phyloP scores from a whole-genome alignment of 2,797 vertebrate genomes.

The Melanitta fusca region DNA sequence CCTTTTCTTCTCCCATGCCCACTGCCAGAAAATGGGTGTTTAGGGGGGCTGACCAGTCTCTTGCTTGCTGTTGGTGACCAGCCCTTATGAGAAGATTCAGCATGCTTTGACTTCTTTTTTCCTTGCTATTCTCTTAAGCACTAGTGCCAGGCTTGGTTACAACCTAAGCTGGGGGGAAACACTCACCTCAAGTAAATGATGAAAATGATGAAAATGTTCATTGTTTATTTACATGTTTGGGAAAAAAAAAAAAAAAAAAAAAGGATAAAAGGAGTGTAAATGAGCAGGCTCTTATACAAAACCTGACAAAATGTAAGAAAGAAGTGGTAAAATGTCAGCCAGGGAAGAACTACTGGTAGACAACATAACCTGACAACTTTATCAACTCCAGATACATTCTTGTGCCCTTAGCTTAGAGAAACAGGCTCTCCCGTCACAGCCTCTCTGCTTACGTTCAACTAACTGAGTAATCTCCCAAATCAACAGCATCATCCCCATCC shows the following conservation, averaged over 20 bases:
- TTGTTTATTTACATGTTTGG: not conserved
- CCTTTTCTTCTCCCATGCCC: not conserved
- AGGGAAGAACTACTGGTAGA: not conserved
- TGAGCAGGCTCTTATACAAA: not conserved
- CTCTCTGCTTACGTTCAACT: not conserved
- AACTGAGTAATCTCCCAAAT: not conserved
- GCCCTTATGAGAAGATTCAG: not conserved
- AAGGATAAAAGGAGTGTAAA: accelerated
- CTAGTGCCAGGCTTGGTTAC: not conserved
- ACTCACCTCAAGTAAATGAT: not conserved
- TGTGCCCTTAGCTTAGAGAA: not conserved
- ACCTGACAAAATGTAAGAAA: not conserved
- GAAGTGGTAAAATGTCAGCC: not conserved
- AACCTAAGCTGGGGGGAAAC: not conserved
- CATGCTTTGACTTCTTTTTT: accelerated
- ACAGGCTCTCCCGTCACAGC: not conserved
- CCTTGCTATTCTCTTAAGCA: not conserved
- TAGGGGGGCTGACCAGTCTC: not conserved
- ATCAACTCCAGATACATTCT: not conserved
- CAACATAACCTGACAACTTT: not conserved
- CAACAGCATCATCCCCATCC: not conserved
- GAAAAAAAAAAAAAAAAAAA: not conserved
- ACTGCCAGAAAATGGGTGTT: not conserved
- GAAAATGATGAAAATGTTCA: not conserved
- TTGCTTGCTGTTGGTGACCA: not conserved